Evolutionary conservation across 2,888 invertebrate genomes (phyloP).

Genomic region (Candidula unifasciata): DNA sequence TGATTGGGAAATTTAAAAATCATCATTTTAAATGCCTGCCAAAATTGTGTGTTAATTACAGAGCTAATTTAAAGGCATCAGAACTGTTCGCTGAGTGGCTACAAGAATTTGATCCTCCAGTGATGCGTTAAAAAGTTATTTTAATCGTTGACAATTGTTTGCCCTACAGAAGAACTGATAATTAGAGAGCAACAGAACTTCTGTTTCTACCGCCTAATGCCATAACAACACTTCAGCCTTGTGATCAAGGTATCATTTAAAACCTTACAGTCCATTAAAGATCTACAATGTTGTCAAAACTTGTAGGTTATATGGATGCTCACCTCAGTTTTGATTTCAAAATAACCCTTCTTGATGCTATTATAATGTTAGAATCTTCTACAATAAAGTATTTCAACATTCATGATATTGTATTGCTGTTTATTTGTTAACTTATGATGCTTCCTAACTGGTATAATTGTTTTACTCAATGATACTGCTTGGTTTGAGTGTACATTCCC

Average conservation of each 20-base stretch:
- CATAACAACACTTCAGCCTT: conserved; percentile 27
- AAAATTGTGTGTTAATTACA: neutral
- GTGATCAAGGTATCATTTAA: conserved; percentile 33
- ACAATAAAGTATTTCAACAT: no score
- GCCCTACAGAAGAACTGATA: neutral
- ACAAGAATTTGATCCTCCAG: neutral
- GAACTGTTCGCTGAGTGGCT: neutral
- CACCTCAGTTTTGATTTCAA: no score
- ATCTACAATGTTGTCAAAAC: conserved; percentile 7
- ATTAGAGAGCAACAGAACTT: conserved; percentile 17
- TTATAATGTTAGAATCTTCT: no score
- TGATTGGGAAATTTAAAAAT: neutral
- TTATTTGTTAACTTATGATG: no score
- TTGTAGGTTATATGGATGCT: no score
- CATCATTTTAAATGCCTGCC: no score
- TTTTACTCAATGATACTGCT: no score
- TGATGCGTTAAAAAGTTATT: neutral
- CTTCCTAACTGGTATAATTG: no score
- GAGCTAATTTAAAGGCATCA: neutral
- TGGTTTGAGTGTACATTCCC: no score
- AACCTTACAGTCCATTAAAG: neutral
- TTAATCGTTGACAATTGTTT: conserved; percentile 17
- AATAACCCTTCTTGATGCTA: no score
- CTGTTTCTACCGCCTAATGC: conserved; percentile 31
- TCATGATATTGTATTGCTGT: no score